A percentile compares a stretch with the other conserved stretches of the same genome.
Conservation (phyloP, 2,888 invertebrate genomes). For the Agrypnus murinus region DNA sequence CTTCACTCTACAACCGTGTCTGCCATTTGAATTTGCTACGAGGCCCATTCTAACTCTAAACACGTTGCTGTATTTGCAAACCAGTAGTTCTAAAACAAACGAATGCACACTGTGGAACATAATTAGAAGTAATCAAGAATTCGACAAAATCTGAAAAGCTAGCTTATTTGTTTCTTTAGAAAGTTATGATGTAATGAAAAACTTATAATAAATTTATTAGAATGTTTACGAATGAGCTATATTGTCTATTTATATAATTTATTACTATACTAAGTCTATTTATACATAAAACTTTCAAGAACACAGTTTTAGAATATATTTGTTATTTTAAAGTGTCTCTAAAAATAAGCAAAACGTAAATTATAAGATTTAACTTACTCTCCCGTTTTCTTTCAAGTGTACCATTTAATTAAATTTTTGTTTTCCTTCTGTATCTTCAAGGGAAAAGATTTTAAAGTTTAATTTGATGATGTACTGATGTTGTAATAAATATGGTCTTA, state of each 20-base stretch:
- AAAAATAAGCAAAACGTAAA: slow-evolving; percentile 2
- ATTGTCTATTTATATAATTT: slow-evolving; percentile 9
- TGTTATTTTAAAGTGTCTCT: slow-evolving; percentile 1
- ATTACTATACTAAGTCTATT: slow-evolving; percentile 10
- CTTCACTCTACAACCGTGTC: slow-evolving; percentile 48
- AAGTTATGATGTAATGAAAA: too few species aligned
- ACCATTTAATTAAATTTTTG: slow-evolving; percentile 1
- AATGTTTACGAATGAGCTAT: slow-evolving; percentile 5
- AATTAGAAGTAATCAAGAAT: too few species aligned
- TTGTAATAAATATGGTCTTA: too few species aligned
- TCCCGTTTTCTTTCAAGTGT: background rate
- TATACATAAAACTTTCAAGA: slow-evolving; percentile 27
- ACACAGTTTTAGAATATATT: slow-evolving; percentile 18
- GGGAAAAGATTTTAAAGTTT: too few species aligned
- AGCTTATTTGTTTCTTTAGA: too few species aligned
- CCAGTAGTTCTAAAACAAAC: slow-evolving; percentile 35
- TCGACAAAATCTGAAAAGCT: too few species aligned
- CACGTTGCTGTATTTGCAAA: slow-evolving; percentile 44
- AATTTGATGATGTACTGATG: too few species aligned
- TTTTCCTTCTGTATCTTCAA: too few species aligned
- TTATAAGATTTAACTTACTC: background rate
- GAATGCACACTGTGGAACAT: too few species aligned
- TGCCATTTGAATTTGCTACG: slow-evolving; percentile 48
- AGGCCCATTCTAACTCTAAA: slow-evolving; percentile 42
- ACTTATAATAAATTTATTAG: background rate